Percentiles rank a stretch among this genome's conserved stretches.
These are phyloP conservation scores for Lytechinus variegatus DNA, from an alignment of 35 echinoderm and acorn worm species.

Conservation along the genomic window DNA sequence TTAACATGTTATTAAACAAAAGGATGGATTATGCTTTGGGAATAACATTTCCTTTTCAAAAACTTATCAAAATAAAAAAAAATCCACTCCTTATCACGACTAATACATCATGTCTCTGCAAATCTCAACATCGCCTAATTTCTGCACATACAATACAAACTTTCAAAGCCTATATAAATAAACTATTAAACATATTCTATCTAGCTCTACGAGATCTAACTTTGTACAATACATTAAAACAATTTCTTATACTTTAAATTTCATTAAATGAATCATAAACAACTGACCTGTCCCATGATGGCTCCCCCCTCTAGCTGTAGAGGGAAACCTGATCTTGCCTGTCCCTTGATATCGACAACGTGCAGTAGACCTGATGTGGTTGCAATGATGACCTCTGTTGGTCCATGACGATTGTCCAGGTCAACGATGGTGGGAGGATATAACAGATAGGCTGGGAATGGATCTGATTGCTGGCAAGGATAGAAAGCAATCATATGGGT, in stretches of 20 bases:
- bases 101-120: no score
- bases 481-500: neutral
- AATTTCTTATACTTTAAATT: no score
- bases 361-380: conserved; percentile 70
- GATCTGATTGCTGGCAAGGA: conserved; percentile 51
- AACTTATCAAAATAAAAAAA: no score
- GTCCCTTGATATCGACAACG: conserved; percentile 59
- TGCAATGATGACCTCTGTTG: conserved; percentile 68
- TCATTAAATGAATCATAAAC: no score
- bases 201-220: neutral
- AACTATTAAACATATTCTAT: neutral
- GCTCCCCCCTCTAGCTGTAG: conserved; percentile 49
- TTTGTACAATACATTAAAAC: neutral
- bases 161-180: no score
- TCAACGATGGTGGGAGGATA: conserved; percentile 79
- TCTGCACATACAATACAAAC: no score
- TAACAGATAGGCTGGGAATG: conserved; percentile 70
- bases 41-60: no score
- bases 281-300: conserved; percentile 76
- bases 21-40: no score
- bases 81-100: no score
- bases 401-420: conserved; percentile 54
- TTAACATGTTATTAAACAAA: no score
- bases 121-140: no score
- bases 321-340: conserved; percentile 62